These are phyloP conservation scores for Scaeva pyrastri DNA, from an alignment of 2,888 invertebrate species.

Conservation along the genomic window DNA sequence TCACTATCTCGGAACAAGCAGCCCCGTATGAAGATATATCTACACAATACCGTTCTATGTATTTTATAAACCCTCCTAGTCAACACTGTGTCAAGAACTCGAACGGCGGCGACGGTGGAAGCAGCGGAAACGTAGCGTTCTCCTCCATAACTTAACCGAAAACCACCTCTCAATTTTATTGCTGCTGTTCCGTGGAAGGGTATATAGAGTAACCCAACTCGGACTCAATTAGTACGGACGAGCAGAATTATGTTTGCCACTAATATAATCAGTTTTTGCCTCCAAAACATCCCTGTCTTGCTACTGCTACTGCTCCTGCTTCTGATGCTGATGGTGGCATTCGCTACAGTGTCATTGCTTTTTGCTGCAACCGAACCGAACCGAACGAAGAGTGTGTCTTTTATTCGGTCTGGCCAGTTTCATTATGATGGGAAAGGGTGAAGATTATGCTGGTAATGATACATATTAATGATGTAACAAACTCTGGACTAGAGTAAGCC, in stretches of 20 bases:
- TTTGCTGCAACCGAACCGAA: not conserved
- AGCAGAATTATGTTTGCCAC: conserved; percentile 73
- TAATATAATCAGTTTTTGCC: conserved; percentile 74
- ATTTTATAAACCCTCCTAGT: conserved; percentile 8
- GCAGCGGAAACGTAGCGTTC: conserved; percentile 6
- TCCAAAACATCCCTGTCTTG: conserved; percentile 32
- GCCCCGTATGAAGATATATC: not conserved
- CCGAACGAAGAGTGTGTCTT: conserved; percentile 24
- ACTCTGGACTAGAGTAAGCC: conserved; percentile 38
- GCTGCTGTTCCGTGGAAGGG: not conserved
- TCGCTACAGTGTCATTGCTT: conserved; percentile 6
- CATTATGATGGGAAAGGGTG: conserved; percentile 17
- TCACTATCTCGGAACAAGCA: not conserved
- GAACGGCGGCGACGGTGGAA: no score
- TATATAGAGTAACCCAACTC: conserved; percentile 45
- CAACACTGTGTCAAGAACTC: conserved; percentile 28
- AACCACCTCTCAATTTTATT: conserved; percentile 29
- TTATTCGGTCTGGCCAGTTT: conserved; percentile 22
- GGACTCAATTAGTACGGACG: conserved; percentile 71
- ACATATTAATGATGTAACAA: conserved; percentile 75
- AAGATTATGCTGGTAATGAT: conserved; percentile 75
- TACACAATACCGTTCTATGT: not conserved
- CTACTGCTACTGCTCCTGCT: conserved; percentile 33
- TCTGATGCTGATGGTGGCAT: conserved; percentile 8
- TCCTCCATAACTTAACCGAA: conserved; percentile 12